Evolutionary conservation across 30 jellyfish, hydroid and myxozoan genomes (phyloP).

Genomic region (Chrysaora quinquecirrha): DNA sequence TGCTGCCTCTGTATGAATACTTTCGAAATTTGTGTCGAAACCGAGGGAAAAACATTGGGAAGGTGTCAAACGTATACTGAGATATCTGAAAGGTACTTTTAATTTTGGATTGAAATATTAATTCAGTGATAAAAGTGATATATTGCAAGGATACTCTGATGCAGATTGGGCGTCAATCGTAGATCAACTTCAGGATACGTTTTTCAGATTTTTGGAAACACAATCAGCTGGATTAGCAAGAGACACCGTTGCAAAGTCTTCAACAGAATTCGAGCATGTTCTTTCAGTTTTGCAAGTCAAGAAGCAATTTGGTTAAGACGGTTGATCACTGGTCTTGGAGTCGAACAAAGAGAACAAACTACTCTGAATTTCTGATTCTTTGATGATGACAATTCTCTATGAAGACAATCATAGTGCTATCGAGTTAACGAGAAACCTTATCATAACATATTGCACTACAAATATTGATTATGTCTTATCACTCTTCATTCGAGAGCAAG

Average conservation of each 20-base stretch:
- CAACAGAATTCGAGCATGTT: background rate
- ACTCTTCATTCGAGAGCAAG: background rate
- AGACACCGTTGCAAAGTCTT: background rate
- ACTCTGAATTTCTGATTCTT: too few species aligned
- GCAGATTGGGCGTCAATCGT: background rate
- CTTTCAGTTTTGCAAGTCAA: background rate
- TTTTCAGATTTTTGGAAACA: background rate
- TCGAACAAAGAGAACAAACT: background rate
- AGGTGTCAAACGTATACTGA: slow-evolving; percentile 16
- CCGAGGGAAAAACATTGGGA: slow-evolving; percentile 43
- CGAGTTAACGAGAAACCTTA: background rate
- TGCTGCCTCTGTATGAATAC: slow-evolving; percentile 35
- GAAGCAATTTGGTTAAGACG: background rate
- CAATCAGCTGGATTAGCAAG: background rate
- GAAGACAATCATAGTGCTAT: background rate
- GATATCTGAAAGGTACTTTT: slow-evolving; percentile 23
- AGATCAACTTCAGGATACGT: background rate
- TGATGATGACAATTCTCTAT: background rate
- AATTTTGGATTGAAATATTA: slow-evolving; percentile 15
- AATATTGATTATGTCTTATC: too few species aligned
- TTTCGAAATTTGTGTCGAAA: slow-evolving; percentile 18
- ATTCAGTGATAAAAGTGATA: background rate
- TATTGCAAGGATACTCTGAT: background rate
- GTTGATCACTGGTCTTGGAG: background rate
- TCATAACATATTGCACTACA: background rate